Base-by-base conservation (phyloP, 2,888 invertebrate genomes). In the Meteorus cinctellus region DNA sequence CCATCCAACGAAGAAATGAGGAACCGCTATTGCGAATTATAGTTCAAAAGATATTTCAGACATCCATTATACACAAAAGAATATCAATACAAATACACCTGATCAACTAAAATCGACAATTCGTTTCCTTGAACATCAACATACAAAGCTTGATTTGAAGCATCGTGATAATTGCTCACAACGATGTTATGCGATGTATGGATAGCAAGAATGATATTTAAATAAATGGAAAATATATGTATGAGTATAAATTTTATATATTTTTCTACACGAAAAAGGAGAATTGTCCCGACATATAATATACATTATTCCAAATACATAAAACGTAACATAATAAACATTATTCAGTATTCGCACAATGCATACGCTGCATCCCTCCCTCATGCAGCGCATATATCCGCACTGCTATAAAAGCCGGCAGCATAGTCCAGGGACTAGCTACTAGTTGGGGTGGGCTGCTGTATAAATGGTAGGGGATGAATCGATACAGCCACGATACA, bases 401-500 rank as follows among this genome's bases (percentile, higher is more conserved):
- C 19, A 69, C 31, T 36, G 71, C 19, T 45, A 19, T 55, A 55
- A 55, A 55, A 55, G 55, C 55, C 55, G 55, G 19, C 55, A 55
- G 19, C 8, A 19, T 24, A 55, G 51, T 48, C 51, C 55, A 68
- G 75, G 75, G 74, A 75, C 65, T 55, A 66, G 68, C 10, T 59
- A 19, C 55, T 12, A 24, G 27, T 68, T 14, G 29, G 63, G 74
- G 65, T 68, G 84, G 81, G 55, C 24, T 19, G 55, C 55, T 19
- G 55, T 55, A 4, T 19, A 55, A 55, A 55, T 19, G 55, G 19
- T 55, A 55, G 85, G 86, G 86, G 86, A 74, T 84, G 85, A 89
- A 89, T 89, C 89, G 88, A 89, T 89, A 89, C 87, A 88, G 88
- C 86, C 82, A 77, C 88, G 88, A 88, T 88, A 88, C 88, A 88